Evolutionary conservation across 2,797 vertebrate genomes (phyloP).

Genomic region (Diglossa cyanea): DNA sequence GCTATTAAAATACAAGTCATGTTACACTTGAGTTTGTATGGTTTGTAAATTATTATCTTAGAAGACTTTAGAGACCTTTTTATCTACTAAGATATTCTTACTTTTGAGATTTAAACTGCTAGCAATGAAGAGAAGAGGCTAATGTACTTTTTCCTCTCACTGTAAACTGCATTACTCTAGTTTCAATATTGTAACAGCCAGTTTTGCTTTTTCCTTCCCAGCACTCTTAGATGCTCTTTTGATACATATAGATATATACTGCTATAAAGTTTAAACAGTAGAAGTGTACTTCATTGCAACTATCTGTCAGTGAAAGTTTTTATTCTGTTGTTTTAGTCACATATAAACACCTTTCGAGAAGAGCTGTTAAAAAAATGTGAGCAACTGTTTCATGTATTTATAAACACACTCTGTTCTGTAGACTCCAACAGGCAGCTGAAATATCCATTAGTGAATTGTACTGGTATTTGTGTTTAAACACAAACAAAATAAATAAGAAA

Average conservation of each 20-base stretch:
- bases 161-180: not conserved
- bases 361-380: not conserved
- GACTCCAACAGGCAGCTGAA: not conserved
- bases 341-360: not conserved
- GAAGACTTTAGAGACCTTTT: not conserved
- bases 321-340: not conserved
- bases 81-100: not conserved
- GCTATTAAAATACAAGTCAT: not conserved
- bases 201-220: not conserved
- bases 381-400: not conserved
- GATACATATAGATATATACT: not conserved
- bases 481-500: not conserved
- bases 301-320: not conserved
- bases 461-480: not conserved
- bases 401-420: not conserved
- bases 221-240: not conserved
- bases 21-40: not conserved
- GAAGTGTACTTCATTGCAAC: not conserved
- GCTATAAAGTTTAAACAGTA: not conserved
- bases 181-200: not conserved
- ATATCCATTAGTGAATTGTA: not conserved
- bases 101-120: not conserved
- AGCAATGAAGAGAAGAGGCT: not conserved
- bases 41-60: not conserved
- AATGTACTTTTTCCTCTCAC: not conserved